Percentiles rank a stretch among this genome's conserved stretches.
Evolutionary conservation across 1,140 invertebrate genomes (phyloP).

Genomic region (Glossosoma conforme): DNA sequence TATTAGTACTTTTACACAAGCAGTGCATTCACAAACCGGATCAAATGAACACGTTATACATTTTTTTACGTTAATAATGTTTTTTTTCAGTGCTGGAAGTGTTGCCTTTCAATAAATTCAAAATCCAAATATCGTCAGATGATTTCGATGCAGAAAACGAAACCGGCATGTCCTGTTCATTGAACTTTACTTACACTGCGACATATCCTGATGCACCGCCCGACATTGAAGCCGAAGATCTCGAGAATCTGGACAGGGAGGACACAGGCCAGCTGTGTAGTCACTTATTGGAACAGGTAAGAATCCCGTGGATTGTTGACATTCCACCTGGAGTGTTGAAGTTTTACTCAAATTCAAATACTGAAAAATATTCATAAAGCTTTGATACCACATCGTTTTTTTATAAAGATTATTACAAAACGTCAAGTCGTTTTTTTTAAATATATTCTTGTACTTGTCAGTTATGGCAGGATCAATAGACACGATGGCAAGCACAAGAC

Average conservation of each 20-base stretch:
- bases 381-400: too few relatives aligned
- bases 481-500: background rate
- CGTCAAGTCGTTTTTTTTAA: background rate
- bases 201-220: conserved; percentile 88
- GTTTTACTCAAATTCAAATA: background rate
- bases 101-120: conserved; percentile 68
- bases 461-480: background rate
- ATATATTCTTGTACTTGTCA: background rate
- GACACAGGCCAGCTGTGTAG: conserved; percentile 63
- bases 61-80: conserved; percentile 8
- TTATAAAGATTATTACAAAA: background rate
- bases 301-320: too few relatives aligned
- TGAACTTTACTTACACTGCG: conserved; percentile 78
- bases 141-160: conserved; percentile 60
- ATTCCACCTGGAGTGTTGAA: background rate
- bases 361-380: background rate
- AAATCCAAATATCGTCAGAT: conserved; percentile 73
- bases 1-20: conserved; percentile 26
- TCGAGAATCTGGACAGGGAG: conserved; percentile 73
- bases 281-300: conserved; percentile 65
- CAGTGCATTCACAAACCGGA: conserved; percentile 10
- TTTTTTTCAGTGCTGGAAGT: conserved; percentile 60
- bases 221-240: conserved; percentile 71
- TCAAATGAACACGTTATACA: conserved; percentile 6
- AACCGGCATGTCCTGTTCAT: conserved; percentile 61